Base-by-base conservation (phyloP, 2,797 vertebrate species). In the Cynopterus sphinx region DNA sequence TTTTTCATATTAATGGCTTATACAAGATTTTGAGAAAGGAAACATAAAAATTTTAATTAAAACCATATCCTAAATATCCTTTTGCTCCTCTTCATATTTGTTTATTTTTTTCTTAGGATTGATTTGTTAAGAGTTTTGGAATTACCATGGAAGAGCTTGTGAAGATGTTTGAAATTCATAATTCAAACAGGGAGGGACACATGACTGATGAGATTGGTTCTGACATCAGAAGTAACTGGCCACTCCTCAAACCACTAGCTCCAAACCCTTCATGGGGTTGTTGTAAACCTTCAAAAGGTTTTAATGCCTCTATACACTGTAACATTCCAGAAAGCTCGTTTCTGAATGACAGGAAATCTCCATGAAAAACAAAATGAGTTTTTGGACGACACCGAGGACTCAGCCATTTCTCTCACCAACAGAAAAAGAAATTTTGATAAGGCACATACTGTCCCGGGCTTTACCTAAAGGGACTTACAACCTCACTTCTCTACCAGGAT, bases 111-210 rank as follows among this genome's bases (percentile, higher is more conserved):
- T 55, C 26, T 96, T 93, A 87, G 53, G 57, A 90, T 83, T 90
- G 81, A 92, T 95, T 95, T 96, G 91, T 96, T 96, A 91, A 96
- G 95, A 90, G 65, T 86, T 94, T 95, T 90, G 85, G 90, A 96
- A 97, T 97, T 78, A 95, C 61, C 1, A 0, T 46, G 94, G 87
- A 96, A 86, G 73, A 82, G 70, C 53, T 94, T 73, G 91, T 90
- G 81, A 95, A 81, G 36, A 65, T 95, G 93, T 94, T 79, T 96
- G 92, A 92, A 91, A 96, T 53, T 63, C 17, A 33, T 81, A 73
- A 89, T 93, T 92, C 77, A 77, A 85, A 73, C 73, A 87, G 86
- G 87, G 71, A 82, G 83, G 77, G 43, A 65, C 16, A 36, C n/a
- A 1, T 1, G 15, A 57, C 49, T 65, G 91, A 84, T 2, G 21